Conservation (phyloP, 2,888 invertebrate genomes). For the Agonum fuliginosum region DNA sequence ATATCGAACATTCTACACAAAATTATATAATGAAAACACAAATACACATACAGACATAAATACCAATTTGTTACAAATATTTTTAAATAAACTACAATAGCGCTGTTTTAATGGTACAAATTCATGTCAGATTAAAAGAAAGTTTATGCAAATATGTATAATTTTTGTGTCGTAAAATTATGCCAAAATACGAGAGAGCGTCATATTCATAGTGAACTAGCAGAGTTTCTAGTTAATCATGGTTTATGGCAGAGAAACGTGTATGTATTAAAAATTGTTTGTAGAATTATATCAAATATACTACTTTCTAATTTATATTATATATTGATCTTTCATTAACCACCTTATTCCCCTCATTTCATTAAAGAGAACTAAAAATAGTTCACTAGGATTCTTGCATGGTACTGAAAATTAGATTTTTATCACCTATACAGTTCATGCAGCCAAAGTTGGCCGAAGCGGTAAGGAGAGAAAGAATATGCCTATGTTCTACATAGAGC, state of each 20-base stretch:
- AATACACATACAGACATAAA: conserved; percentile 50
- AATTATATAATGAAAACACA: conserved; percentile 46
- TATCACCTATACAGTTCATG: no score
- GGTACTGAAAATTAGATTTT: no score
- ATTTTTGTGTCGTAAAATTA: conserved; percentile 66
- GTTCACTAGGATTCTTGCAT: background rate
- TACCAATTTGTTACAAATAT: conserved; percentile 57
- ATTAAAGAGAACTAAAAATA: background rate
- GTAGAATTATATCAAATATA: conserved; percentile 59
- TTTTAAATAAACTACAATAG: conserved; percentile 71
- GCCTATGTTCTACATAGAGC: no score
- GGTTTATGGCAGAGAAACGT: conserved; percentile 57
- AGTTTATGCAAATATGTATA: conserved; percentile 66
- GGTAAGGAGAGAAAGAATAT: no score
- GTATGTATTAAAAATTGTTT: conserved; percentile 56
- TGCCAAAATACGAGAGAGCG: conserved; percentile 66
- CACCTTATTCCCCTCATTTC: background rate
- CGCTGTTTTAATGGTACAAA: conserved; percentile 73
- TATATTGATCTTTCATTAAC: conserved; percentile 17
- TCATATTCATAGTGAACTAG: conserved; percentile 54
- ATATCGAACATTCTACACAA: conserved; percentile 50
- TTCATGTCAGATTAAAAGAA: conserved; percentile 72
- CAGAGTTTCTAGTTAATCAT: conserved; percentile 53
- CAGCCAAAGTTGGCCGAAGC: no score
- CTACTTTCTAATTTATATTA: conserved; percentile 59